Base-by-base conservation (phyloP, 1,140 invertebrate species). In the Theocolax elegans region DNA sequence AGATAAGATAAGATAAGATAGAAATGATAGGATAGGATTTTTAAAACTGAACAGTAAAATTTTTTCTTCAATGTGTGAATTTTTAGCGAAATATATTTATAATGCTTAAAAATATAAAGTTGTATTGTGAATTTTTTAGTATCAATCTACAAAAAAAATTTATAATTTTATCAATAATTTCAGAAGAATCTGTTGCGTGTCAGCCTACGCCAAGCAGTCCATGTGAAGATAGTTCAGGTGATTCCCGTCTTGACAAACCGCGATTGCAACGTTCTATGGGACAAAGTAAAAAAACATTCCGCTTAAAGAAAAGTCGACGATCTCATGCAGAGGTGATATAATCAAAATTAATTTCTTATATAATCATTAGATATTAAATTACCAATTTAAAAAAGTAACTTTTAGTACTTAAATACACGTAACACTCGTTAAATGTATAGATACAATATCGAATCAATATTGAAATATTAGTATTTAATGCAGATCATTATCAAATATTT, bases 261-360 rank as follows among this genome's bases (percentile, higher is more conserved):
- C 89, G 95, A 19, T 89, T 98, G 51, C 96, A 98, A 81, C 88
- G 96, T 25, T 93, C 95, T 63, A 97, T 96, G 87, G 95, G 94
- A 19, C 95, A 96, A 82, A 97, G 95, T 80, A 90, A 96, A 72
- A 97, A 95, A 86, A 97, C 96, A 0, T 97, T 98, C 85, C 90
- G 95, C 67, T 90, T 95, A 56, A 88, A 93, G 76, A 93, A 93
- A 82, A 95, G 93, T 82, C 88, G 93, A 73, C 89, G 87, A 77
- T 79, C 85, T 48, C 86, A 85, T 56, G 67, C 87, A 88, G 78
- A 87, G 88, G 80, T 53, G 51, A 70, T 19, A 35, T 17, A 53
- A n/a, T n/a, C n/a, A n/a, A n/a, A n/a, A n/a, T n/a, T n/a, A n/a
- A n/a, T 58, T 54, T 19, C 7, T 59, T 48, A 23, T n/a, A 54